These are phyloP conservation scores for Gymnarchus niloticus DNA, from an alignment of 2,113 vertebrate genomes.

Conservation along the genomic window DNA sequence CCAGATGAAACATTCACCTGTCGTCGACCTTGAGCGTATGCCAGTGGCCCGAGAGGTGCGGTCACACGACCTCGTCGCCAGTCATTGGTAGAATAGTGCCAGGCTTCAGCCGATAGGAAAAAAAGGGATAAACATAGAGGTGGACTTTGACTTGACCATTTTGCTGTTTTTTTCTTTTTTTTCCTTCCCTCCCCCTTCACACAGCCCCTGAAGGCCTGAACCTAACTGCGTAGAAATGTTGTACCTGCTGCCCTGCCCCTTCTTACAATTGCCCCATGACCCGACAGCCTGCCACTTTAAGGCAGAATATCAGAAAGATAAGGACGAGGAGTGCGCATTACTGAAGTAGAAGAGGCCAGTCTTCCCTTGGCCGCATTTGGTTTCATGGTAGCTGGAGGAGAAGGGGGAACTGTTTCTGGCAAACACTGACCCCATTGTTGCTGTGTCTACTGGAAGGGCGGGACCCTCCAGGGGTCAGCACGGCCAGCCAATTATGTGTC, in stretches of 20 bases:
- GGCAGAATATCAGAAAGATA: too few relatives aligned
- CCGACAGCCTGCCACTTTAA: too few relatives aligned
- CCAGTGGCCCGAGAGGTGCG: background rate
- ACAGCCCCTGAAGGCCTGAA: too few relatives aligned
- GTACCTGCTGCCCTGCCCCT: too few relatives aligned
- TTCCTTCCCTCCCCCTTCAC: too few relatives aligned
- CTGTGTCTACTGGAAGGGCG: background rate
- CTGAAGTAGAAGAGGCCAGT: too few relatives aligned
- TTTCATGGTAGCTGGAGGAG: background rate
- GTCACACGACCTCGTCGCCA: too few relatives aligned
- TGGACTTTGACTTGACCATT: background rate
- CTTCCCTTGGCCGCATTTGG: background rate
- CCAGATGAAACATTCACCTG: background rate
- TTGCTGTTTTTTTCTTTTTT: background rate
- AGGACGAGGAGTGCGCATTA: too few relatives aligned
- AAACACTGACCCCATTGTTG: background rate
- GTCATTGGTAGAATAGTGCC: background rate
- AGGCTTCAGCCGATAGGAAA: background rate
- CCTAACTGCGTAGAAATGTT: too few relatives aligned
- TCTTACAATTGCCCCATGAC: too few relatives aligned
- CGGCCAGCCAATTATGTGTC: too few relatives aligned
- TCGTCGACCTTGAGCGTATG: background rate
- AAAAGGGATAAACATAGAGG: background rate
- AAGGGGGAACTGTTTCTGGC: slow-evolving; percentile 6
- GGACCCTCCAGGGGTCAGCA: background rate